A percentile compares a stretch with the other conserved stretches of the same genome.
These are phyloP conservation scores for Bergia sp. DNA, from an alignment of 92 coral and sea anemone genomes.

Conservation along the genomic window DNA sequence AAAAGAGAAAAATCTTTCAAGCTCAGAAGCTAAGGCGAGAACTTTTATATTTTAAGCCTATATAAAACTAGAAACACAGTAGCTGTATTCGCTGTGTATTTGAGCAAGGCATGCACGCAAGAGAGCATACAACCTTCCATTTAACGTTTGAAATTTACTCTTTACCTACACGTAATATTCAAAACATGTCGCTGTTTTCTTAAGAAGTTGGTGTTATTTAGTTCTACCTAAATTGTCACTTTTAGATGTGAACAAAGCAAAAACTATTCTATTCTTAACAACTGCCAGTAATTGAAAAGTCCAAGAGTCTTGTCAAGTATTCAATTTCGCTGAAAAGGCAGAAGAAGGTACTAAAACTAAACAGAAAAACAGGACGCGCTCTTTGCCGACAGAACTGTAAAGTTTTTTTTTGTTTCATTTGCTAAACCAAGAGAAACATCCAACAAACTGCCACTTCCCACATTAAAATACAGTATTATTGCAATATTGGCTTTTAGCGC, in stretches of 20 bases:
- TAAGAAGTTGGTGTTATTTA: slow-evolving; percentile 4
- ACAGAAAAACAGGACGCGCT: neutral
- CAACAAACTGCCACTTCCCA: neutral
- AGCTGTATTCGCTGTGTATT: too few relatives aligned
- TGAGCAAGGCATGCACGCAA: too few relatives aligned
- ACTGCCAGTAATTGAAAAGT: neutral
- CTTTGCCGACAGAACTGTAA: neutral
- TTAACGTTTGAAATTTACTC: neutral
- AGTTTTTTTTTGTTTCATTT: neutral
- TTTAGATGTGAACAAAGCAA: neutral
- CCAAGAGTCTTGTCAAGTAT: neutral
- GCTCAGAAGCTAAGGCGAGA: neutral
- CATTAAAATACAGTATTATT: slow-evolving; percentile 14
- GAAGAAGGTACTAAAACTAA: neutral
- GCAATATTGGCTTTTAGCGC: neutral
- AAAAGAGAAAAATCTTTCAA: neutral
- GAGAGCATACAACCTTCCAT: neutral
- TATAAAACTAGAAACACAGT: neutral
- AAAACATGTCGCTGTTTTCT: slow-evolving; percentile 11
- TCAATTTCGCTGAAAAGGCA: neutral
- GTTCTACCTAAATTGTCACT: neutral
- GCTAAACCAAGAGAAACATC: neutral
- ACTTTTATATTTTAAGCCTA: neutral
- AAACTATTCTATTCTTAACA: neutral
- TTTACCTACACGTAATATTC: slow-evolving; percentile 1